Conservation (phyloP, 2,888 invertebrate genomes). For the Cosmia trapezina region DNA sequence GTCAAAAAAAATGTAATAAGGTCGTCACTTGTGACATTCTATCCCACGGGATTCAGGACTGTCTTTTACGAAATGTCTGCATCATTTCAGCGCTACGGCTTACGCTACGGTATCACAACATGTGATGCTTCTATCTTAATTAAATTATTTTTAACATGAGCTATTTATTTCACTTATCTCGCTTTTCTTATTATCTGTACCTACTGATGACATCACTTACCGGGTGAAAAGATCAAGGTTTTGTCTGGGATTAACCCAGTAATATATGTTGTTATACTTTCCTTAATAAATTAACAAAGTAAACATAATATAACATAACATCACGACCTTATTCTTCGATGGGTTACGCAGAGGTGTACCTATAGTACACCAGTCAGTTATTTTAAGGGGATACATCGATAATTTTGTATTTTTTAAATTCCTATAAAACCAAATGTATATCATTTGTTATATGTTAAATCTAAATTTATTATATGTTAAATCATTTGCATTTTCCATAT, state of each 20-base stretch:
- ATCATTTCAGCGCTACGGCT: background rate
- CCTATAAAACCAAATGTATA: too few relatives aligned
- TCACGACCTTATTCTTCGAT: background rate
- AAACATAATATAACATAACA: background rate
- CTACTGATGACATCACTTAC: background rate
- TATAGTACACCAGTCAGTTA: background rate
- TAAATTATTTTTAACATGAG: background rate
- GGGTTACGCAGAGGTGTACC: background rate
- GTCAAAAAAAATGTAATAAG: background rate
- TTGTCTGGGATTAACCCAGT: background rate
- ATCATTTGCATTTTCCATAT: too few relatives aligned
- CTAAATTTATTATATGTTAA: too few relatives aligned
- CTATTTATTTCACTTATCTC: conserved; percentile 5
- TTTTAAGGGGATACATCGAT: background rate
- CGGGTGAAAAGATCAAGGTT: conserved; percentile 18
- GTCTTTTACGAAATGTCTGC: background rate
- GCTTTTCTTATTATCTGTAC: background rate
- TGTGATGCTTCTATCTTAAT: background rate
- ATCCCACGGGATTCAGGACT: background rate
- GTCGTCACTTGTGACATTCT: background rate
- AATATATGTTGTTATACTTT: background rate
- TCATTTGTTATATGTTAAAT: too few relatives aligned
- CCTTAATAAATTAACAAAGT: background rate
- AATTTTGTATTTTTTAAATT: too few relatives aligned
- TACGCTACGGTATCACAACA: background rate